Conservation (phyloP, 2,888 invertebrate species). For the Acronicta alni region DNA sequence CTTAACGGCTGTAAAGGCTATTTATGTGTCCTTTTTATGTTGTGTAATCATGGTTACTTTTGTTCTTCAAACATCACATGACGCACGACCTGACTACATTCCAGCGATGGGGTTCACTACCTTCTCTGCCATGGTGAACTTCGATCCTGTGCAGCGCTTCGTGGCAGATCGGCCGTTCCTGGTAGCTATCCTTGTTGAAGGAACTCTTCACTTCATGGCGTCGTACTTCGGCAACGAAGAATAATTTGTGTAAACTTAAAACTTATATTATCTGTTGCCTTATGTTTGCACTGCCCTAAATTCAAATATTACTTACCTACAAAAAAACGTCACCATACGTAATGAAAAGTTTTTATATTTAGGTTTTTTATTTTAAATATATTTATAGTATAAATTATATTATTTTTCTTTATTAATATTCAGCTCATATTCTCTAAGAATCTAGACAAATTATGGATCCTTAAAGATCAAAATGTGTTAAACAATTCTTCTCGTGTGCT, state of each 20-base stretch:
- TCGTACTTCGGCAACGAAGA: constrained; percentile 57
- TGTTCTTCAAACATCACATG: neutral
- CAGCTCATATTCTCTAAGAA: too few relatives aligned
- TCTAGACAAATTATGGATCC: too few relatives aligned
- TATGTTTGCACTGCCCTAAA: neutral
- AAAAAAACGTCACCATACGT: too few relatives aligned
- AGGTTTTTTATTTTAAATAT: too few relatives aligned
- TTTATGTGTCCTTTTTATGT: constrained; percentile 7
- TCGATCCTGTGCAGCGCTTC: constrained; percentile 66
- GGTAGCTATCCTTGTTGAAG: constrained; percentile 63
- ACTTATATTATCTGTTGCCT: neutral
- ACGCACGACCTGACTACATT: constrained; percentile 52
- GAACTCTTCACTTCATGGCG: constrained; percentile 68
- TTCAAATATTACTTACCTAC: too few relatives aligned
- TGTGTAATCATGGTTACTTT: constrained; percentile 1
- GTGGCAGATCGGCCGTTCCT: constrained; percentile 77
- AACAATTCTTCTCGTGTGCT: too few relatives aligned
- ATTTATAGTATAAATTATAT: too few relatives aligned
- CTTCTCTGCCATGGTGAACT: constrained; percentile 65
- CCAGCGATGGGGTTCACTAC: constrained; percentile 70
- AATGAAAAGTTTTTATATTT: too few relatives aligned
- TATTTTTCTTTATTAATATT: too few relatives aligned
- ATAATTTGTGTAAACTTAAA: neutral
- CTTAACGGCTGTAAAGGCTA: neutral
- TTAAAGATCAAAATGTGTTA: too few relatives aligned